A percentile compares a stretch with the other conserved stretches of the same genome.
Evolutionary conservation across 2,113 vertebrate species (phyloP).

Genomic region (Promerops cafer): DNA sequence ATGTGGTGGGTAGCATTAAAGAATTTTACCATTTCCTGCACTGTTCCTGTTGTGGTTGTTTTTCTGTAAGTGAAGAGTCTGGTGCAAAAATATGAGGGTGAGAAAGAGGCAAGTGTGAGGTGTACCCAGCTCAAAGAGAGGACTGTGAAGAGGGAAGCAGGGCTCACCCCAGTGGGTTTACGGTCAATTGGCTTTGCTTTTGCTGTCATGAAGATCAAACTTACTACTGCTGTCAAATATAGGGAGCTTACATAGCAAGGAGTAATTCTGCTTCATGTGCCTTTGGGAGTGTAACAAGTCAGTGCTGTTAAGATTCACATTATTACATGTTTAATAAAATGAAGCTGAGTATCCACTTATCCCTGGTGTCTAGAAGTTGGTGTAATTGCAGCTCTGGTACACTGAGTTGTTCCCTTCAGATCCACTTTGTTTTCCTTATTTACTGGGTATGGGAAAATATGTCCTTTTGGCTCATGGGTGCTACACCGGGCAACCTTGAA

Average conservation of each 20-base stretch:
- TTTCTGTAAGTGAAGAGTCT: background rate
- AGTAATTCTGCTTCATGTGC: background rate
- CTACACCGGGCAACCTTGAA: background rate
- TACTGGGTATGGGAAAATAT: background rate
- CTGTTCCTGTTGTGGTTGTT: conserved; percentile 34
- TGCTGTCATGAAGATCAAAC: background rate
- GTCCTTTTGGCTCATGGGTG: background rate
- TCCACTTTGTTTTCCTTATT: background rate
- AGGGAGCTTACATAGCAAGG: background rate
- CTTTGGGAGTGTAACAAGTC: background rate
- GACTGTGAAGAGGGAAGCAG: background rate
- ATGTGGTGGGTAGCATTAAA: background rate
- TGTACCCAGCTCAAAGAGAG: background rate
- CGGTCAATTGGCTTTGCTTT: background rate
- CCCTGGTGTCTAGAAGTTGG: background rate
- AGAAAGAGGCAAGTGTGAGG: background rate
- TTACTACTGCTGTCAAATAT: background rate
- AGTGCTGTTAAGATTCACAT: background rate
- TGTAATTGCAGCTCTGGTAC: background rate
- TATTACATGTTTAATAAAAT: background rate
- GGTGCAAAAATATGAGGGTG: background rate
- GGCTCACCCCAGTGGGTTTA: background rate
- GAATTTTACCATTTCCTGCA: background rate
- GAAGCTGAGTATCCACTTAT: background rate
- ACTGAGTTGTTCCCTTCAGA: background rate